Conservation (phyloP, 2,888 invertebrate species). For the Plagiodera versicolora region DNA sequence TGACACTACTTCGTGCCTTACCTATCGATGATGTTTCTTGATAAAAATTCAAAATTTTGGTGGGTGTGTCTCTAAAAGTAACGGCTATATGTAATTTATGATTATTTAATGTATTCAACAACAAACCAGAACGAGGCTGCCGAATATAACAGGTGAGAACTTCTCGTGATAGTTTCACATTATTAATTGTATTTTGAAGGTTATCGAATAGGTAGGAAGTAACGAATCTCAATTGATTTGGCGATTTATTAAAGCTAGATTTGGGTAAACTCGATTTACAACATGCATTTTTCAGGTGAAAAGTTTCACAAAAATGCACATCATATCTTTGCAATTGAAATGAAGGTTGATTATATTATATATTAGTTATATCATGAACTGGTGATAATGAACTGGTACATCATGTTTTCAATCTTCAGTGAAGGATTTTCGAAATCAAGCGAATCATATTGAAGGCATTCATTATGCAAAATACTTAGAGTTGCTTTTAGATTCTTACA, state of each 20-base stretch:
- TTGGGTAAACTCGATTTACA: too few species aligned
- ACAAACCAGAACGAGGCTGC: neutral
- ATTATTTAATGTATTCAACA: neutral
- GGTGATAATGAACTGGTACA: too few species aligned
- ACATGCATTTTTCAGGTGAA: too few species aligned
- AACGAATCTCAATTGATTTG: too few species aligned
- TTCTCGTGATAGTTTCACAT: neutral
- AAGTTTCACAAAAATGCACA: too few species aligned
- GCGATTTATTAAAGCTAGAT: too few species aligned
- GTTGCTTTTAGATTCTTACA: neutral
- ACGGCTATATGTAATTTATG: neutral
- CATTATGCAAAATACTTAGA: neutral
- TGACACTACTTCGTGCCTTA: too few species aligned
- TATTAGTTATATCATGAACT: too few species aligned
- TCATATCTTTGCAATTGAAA: too few species aligned
- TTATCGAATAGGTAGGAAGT: neutral
- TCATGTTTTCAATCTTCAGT: neutral
- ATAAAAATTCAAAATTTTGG: too few species aligned
- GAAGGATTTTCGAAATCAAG: neutral
- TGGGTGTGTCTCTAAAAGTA: neutral
- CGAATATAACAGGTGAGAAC: neutral
- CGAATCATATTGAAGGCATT: neutral
- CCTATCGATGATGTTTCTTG: too few species aligned
- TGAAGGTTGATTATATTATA: too few species aligned
- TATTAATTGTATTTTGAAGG: neutral